Evolutionary conservation across 2,797 vertebrate species (phyloP), one percentile per base, ranked within the genome.

Genomic region (Cacajao melanocephalus): DNA sequence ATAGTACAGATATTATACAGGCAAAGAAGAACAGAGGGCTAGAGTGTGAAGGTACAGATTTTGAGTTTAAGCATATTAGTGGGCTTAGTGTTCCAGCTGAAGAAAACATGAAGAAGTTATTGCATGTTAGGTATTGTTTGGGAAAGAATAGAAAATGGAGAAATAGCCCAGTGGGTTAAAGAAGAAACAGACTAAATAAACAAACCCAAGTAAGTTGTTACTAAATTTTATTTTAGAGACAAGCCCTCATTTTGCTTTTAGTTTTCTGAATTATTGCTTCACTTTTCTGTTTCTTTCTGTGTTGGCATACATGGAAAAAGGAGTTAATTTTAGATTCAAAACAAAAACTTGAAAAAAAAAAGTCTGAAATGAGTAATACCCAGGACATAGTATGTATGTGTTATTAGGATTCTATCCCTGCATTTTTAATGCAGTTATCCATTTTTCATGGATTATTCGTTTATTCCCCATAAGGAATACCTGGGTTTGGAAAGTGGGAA

Each of bases 311-410:
- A 8, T 50, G 26, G 14, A 17, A 58, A 82, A 78, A 90, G 67
- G 55, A 90, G 22, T 90, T 86, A 73, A 64, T 88, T 96, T 86
- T 96, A 93, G 41, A 70, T 85, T 85, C 22, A 81, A 64, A 95
- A 15, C 44, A 93, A 72, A 88, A 93, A 44, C 55, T 44, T 24
- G 50, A 39, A 30, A 39, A 79, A 70, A 70, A 44, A 57, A 75
- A 39, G 30, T 75, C 61, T 93, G 80, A 92, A 81, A 73, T 88
- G 52, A 55, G 19, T 88, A 79, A 72, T 86, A 87, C 10, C 5
- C 88, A 67, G n/a, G 17, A 39, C 24, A 39, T 79, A 33, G 5
- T 83, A 36, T 92, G 12, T 81, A 13, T 85, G 46, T 52, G 24
- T 89, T 61, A 70, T 41, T 92, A 7, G 85, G 57, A 12, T 89